Evolutionary conservation across 2,888 invertebrate species (phyloP).

Genomic region (Rhingia rostrata): DNA sequence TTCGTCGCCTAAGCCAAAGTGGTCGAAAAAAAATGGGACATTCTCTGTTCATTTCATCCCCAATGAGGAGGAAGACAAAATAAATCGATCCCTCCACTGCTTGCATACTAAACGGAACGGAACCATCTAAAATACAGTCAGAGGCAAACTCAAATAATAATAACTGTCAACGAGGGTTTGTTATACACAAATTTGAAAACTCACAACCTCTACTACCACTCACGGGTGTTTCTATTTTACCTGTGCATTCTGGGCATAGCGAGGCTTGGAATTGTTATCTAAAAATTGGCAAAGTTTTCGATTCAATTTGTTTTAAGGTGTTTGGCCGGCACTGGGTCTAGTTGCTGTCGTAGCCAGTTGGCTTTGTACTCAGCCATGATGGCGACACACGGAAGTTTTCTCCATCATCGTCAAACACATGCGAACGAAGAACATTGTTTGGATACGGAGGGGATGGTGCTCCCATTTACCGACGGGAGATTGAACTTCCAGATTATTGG

Average conservation of each 20-base stretch:
- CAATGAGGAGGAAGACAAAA: constrained; percentile 14
- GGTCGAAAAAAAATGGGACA: constrained; percentile 5
- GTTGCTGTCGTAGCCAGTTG: constrained; percentile 51
- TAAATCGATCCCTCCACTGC: constrained; percentile 23
- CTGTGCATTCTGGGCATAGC: constrained; percentile 7
- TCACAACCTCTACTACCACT: background rate
- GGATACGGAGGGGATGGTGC: background rate
- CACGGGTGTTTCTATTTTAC: constrained; percentile 37
- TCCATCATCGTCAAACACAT: constrained; percentile 35
- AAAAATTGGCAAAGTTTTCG: constrained; percentile 71
- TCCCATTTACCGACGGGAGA: constrained; percentile 11
- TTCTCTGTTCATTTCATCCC: constrained; percentile 26
- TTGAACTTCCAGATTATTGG: constrained; percentile 38
- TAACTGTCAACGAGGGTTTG: constrained; percentile 68
- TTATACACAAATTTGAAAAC: constrained; percentile 58
- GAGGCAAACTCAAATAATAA: constrained; percentile 65
- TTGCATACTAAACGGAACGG: constrained; percentile 45
- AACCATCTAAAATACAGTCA: constrained; percentile 7
- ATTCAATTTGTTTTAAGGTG: constrained; percentile 69
- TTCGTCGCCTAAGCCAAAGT: constrained; percentile 28
- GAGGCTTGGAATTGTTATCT: constrained; percentile 43
- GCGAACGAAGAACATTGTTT: background rate
- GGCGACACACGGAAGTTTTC: constrained; percentile 59
- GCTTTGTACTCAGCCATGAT: constrained; percentile 68
- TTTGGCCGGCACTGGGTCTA: constrained; percentile 33